Evolutionary conservation across 2,888 invertebrate species (phyloP).

Genomic region (Euplagia quadripunctaria): DNA sequence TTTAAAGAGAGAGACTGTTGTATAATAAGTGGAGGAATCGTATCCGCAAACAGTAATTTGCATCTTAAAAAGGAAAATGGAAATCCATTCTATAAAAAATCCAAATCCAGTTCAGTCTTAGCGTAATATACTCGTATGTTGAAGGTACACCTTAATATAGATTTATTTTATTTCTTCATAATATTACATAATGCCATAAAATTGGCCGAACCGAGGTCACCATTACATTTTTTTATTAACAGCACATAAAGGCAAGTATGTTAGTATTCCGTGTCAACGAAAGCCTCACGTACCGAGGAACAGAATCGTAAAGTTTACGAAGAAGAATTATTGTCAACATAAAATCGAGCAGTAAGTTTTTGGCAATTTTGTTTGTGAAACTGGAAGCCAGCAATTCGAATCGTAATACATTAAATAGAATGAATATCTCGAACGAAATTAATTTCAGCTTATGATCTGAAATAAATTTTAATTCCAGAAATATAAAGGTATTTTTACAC

Average conservation of each 20-base stretch:
- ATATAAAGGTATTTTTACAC: too few species aligned
- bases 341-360: constrained; percentile 39
- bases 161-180: constrained; percentile 16
- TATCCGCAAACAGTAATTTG: too few species aligned
- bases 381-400: neutral
- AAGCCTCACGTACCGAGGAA: constrained; percentile 36
- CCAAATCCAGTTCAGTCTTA: neutral
- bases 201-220: constrained; percentile 38
- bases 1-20: too few species aligned
- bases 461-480: too few species aligned
- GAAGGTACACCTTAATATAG: constrained; percentile 13
- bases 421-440: neutral
- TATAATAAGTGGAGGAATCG: too few species aligned
- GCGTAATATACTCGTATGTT: neutral
- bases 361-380: constrained; percentile 29
- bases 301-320: constrained; percentile 47
- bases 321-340: constrained; percentile 49
- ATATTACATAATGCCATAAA: constrained; percentile 25
- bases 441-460: too few species aligned
- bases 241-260: constrained; percentile 44
- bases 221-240: constrained; percentile 49
- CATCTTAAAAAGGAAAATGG: too few species aligned
- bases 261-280: constrained; percentile 48
- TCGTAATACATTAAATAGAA: neutral
- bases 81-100: too few species aligned